Conservation (phyloP, 2,113 vertebrate species). For the Ptychochromis oligacanthus region DNA sequence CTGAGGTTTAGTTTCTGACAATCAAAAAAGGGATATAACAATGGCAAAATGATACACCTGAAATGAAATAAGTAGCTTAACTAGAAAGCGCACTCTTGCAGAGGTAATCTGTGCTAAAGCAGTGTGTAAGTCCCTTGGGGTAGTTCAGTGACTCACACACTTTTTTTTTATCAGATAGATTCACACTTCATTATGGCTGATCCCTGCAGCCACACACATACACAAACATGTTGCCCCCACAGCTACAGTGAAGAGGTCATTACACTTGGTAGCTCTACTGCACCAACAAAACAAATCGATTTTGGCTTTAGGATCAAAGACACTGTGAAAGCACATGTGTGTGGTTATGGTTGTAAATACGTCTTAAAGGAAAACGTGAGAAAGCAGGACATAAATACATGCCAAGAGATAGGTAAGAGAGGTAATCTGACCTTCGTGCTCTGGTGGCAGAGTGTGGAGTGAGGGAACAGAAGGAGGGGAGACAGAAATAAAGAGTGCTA, state of each 20-base stretch:
- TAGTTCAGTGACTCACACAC: background rate
- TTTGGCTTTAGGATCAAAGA: slow-evolving; percentile 35
- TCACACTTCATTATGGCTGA: slow-evolving; percentile 30
- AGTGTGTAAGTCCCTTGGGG: background rate
- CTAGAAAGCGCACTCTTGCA: background rate
- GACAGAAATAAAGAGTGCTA: slow-evolving; percentile 14
- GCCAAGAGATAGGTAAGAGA: background rate
- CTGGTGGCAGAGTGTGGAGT: background rate
- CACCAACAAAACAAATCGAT: slow-evolving; percentile 37
- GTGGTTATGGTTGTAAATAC: background rate
- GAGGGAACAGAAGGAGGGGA: background rate
- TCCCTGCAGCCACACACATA: slow-evolving; percentile 11
- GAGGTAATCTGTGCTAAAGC: background rate
- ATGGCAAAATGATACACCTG: background rate
- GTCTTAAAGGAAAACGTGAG: background rate
- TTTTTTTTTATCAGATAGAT: slow-evolving; percentile 11
- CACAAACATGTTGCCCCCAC: background rate
- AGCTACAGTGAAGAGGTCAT: slow-evolving; percentile 29
- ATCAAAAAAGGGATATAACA: background rate
- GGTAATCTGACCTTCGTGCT: slow-evolving; percentile 18
- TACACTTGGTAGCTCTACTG: background rate
- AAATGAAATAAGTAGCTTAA: slow-evolving; percentile 11
- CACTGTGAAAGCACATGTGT: background rate
- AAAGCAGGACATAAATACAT: background rate
- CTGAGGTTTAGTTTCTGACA: background rate